Percentiles rank a stretch among this genome's conserved stretches.
Evolutionary conservation across 2,888 invertebrate species (phyloP).

Genomic region (Hyposoter dolosus): DNA sequence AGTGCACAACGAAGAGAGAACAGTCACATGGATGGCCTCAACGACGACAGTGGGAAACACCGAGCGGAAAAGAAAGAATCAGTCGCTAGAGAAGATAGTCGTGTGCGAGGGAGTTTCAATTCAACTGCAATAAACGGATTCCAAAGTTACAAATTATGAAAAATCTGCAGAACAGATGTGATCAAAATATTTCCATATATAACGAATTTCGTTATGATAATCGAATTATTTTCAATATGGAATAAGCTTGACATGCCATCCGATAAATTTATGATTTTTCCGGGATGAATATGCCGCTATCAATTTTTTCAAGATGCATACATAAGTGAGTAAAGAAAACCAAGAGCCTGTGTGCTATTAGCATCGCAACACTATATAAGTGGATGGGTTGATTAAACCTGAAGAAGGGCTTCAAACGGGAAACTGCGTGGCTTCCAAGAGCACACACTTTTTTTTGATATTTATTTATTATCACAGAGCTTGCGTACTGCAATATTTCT

Average conservation of each 20-base stretch:
- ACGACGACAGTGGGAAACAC: slow-evolving; percentile 1
- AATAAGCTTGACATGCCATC: neutral
- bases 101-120: slow-evolving; percentile 71
- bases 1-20: slow-evolving; percentile 45
- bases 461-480: slow-evolving; percentile 44
- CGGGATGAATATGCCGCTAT: no score
- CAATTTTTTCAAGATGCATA: neutral
- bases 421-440: slow-evolving; percentile 26
- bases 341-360: neutral
- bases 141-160: neutral
- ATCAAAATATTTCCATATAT: neutral
- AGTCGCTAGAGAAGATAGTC: slow-evolving; percentile 49
- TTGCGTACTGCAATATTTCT: slow-evolving; percentile 60
- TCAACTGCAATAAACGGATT: slow-evolving; percentile 37
- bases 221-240: neutral
- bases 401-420: slow-evolving; percentile 39
- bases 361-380: slow-evolving; percentile 44
- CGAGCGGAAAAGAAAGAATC: slow-evolving; percentile 30
- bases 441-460: slow-evolving; percentile 12
- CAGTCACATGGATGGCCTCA: slow-evolving; percentile 35
- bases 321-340: slow-evolving; percentile 11
- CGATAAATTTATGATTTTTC: neutral
- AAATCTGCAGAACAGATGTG: neutral
- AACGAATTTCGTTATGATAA: neutral
- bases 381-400: slow-evolving; percentile 52